A percentile compares a stretch with the other conserved stretches of the same genome.
phyloP scores from a whole-genome alignment of 2,113 vertebrate genomes.

The Corythornis madagascariensis region DNA sequence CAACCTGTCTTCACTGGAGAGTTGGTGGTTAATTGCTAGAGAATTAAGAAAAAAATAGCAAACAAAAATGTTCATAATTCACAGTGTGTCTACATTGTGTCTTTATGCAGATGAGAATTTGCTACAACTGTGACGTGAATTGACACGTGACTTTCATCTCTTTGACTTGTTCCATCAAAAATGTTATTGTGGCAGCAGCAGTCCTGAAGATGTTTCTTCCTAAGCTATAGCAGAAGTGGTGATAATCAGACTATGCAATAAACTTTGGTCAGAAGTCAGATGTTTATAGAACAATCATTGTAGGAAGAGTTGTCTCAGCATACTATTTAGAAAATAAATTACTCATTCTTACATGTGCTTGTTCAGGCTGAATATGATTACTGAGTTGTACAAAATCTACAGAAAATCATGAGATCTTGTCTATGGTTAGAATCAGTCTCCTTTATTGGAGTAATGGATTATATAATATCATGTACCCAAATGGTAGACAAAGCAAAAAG shows the following conservation, averaged over 20 bases:
- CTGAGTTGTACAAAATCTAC: background rate
- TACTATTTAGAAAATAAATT: background rate
- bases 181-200: background rate
- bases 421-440: background rate
- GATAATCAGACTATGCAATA: background rate
- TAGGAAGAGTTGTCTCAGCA: background rate
- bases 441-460: background rate
- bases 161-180: background rate
- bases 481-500: background rate
- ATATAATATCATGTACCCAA: background rate
- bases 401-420: background rate
- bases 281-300: background rate
- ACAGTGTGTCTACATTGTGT: background rate
- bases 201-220: background rate
- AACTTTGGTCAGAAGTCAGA: background rate
- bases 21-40: background rate
- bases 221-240: background rate
- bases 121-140: background rate
- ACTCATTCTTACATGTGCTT: background rate
- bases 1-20: no score
- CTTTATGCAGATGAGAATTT: conserved; percentile 10
- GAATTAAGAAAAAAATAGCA: background rate
- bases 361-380: background rate
- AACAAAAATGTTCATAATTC: background rate
- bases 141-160: background rate